phyloP scores from a whole-genome alignment of 2,113 vertebrate species.

The Nycticryphes semicollaris region DNA sequence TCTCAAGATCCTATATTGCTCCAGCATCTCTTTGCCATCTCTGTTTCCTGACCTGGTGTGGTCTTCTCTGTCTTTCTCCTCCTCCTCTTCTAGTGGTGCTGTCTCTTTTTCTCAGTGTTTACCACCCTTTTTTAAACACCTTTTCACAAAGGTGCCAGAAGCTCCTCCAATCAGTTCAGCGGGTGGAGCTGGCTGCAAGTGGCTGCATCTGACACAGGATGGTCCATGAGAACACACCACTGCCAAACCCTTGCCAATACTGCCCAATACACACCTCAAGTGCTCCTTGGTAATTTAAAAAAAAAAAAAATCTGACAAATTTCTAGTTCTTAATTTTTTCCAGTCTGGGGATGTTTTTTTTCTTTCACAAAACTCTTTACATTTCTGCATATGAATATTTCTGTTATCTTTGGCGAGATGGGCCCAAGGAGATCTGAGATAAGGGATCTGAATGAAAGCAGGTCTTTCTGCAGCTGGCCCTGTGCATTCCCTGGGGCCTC shows the following conservation, averaged over 20 bases:
- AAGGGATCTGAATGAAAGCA: background rate
- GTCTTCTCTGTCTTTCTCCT: background rate
- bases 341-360: background rate
- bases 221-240: background rate
- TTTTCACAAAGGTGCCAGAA: background rate
- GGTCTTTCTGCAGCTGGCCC: background rate
- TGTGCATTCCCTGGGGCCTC: fast-evolving
- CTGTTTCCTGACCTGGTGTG: background rate
- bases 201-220: background rate
- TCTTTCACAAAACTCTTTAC: background rate
- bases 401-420: background rate
- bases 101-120: background rate
- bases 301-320: background rate
- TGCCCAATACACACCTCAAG: background rate
- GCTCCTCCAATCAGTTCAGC: fast-evolving
- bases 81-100: background rate
- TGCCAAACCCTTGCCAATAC: background rate
- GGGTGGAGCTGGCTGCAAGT: background rate
- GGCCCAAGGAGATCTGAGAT: background rate
- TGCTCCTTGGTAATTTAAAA: background rate
- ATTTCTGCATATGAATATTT: background rate
- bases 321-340: background rate
- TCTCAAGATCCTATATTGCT: background rate
- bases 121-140: background rate
- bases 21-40: background rate